Evolutionary conservation across 1,140 invertebrate species (phyloP), one percentile per base, ranked within the genome.

Genomic region (Cydia splendana): DNA sequence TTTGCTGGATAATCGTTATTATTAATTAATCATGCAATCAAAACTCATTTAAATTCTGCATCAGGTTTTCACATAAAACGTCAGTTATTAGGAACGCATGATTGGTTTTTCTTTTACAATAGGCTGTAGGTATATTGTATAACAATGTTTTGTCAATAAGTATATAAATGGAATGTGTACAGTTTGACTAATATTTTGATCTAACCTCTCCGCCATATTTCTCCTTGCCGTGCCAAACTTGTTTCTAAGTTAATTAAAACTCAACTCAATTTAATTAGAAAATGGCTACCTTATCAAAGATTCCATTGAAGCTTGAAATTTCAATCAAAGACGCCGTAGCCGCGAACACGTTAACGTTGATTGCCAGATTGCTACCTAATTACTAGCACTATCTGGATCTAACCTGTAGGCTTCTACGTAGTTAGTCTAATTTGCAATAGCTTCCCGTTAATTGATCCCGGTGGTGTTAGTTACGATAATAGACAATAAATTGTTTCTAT

Each of bases 401-500:
- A 85, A 84, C 84, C 81, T 80, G 76, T 80, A 82, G 79, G 76
- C 67, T 77, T 78, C 78, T 78, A 80, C 77, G 86, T 84, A 82
- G 86, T 88, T 89, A 88, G 82, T 85, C 85, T 92, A 91, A 92
- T 91, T 91, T 90, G 88, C 88, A 87, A 89, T 90, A 87, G 84
- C 82, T 89, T 87, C 85, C 88, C 88, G 91, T 89, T 91, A 92
- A 92, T 92, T 89, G 89, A 91, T 92, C 88, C 84, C 84, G 80
- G 79, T 83, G 82, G 80, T 80, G 86, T 89, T 82, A 82, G 86
- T 87, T 86, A 88, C 88, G 86, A 87, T 92, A 91, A 93, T 91
- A 88, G 88, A 87, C 90, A 87, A 90, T 93, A 91, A 93, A 93
- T 91, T 90, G 91, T 91, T 87, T 84, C 84, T 85, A 79, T 84